A percentile compares a stretch with the other conserved stretches of the same genome.
These are phyloP conservation scores for Enteromius treurensis DNA, from an alignment of 2,797 vertebrate species.

Conservation along the genomic window DNA sequence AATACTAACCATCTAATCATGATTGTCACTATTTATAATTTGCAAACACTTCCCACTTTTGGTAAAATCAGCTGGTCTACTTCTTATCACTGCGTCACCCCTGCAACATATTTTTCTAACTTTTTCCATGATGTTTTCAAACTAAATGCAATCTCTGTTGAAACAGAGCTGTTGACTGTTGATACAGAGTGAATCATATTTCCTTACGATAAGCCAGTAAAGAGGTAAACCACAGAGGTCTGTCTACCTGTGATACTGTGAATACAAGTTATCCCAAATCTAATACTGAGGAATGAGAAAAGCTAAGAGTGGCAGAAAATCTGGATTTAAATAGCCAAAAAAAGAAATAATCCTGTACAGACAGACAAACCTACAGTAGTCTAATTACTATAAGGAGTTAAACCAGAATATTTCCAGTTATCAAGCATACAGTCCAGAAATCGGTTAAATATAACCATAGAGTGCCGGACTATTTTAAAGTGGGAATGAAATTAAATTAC, in stretches of 20 bases:
- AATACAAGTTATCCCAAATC: slow-evolving; percentile 1
- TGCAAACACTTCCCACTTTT: not conserved
- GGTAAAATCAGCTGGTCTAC: not conserved
- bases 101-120: not conserved
- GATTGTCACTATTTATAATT: not conserved
- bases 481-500: not conserved
- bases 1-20: not conserved
- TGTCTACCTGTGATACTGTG: not conserved
- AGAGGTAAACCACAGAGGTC: slow-evolving; percentile 17
- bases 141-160: slow-evolving; percentile 21
- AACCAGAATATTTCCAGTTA: slow-evolving; percentile 7
- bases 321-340: slow-evolving; percentile 21
- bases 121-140: slow-evolving; percentile 4
- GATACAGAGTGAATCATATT: slow-evolving; percentile 20
- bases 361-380: not conserved
- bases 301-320: slow-evolving; percentile 5
- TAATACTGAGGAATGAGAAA: not conserved
- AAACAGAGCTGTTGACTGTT: slow-evolving; percentile 16
- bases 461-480: not conserved
- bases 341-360: slow-evolving; percentile 12
- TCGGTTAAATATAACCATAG: not conserved
- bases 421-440: not conserved
- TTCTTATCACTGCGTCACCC: not conserved
- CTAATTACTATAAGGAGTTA: not conserved
- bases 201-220: slow-evolving; percentile 2